phyloP scores from a whole-genome alignment of 2,797 vertebrate species.

The Sparus aurata region DNA sequence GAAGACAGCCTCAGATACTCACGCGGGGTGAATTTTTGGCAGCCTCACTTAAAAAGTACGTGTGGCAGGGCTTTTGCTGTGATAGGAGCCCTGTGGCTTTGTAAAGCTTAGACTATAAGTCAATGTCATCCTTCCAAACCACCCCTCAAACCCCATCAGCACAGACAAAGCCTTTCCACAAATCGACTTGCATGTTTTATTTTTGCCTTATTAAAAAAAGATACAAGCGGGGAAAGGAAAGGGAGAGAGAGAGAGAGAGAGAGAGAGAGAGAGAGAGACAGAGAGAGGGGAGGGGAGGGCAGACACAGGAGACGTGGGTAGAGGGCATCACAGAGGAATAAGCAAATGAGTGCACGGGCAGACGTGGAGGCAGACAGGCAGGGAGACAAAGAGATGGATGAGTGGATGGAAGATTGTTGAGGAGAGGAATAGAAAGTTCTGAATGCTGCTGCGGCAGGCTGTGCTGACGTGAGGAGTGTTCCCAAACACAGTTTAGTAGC shows the following conservation, averaged over 20 bases:
- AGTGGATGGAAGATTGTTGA: constrained; percentile 66
- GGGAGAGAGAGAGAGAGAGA: too few relatives aligned
- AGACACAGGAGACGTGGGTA: constrained; percentile 13
- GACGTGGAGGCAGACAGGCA: constrained; percentile 42
- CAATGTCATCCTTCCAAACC: constrained; percentile 49
- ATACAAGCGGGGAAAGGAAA: constrained; percentile 6
- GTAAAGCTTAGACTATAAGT: constrained; percentile 51
- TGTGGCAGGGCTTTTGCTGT: constrained; percentile 36
- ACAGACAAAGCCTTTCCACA: constrained; percentile 22
- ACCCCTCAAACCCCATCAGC: constrained; percentile 33
- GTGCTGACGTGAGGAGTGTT: constrained; percentile 84
- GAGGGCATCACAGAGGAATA: constrained; percentile 40
- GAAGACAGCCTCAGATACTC: constrained; percentile 29
- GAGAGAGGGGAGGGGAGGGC: neutral
- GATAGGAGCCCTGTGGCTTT: constrained; percentile 30
- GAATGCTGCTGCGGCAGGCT: constrained; percentile 78
- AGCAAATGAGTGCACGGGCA: constrained; percentile 46
- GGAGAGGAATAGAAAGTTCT: constrained; percentile 76
- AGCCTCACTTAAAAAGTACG: constrained; percentile 38
- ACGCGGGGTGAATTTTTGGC: constrained; percentile 12
- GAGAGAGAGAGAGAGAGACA: too few relatives aligned
- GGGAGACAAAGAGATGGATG: constrained; percentile 69
- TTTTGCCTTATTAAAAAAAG: constrained; percentile 35
- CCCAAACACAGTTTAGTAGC: constrained; percentile 78
- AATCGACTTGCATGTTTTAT: constrained; percentile 26